Evolutionary conservation across 2,888 invertebrate genomes (phyloP).

Genomic region (Eupithecia insigniata): DNA sequence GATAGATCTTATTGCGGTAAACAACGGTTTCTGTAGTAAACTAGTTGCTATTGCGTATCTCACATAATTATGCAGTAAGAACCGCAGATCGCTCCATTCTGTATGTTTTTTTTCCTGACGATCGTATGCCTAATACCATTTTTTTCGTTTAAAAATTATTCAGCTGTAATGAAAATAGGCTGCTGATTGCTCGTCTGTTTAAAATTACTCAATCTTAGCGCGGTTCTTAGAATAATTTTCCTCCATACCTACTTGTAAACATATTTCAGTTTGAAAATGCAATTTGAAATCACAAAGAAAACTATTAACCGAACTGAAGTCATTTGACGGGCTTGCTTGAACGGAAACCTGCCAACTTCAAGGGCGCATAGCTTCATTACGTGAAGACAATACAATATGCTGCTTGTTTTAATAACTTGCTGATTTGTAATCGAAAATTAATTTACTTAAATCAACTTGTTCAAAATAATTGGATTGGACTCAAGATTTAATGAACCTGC

Average conservation of each 20-base stretch:
- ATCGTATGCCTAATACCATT: too few species aligned
- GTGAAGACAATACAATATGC: neutral
- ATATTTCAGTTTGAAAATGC: constrained; percentile 29
- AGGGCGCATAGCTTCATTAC: constrained; percentile 39
- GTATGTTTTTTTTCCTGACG: neutral
- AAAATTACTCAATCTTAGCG: neutral
- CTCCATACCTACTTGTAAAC: constrained; percentile 11
- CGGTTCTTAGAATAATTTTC: neutral
- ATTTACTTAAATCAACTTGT: neutral
- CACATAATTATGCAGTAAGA: neutral
- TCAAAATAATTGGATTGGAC: neutral
- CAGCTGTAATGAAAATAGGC: neutral
- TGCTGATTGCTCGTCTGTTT: neutral
- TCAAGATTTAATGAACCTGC: neutral
- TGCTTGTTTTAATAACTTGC: constrained; percentile 1
- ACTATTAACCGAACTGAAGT: constrained; percentile 16
- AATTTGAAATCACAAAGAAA: constrained; percentile 34
- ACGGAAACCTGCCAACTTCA: constrained; percentile 48
- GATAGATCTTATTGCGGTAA: constrained; percentile 21
- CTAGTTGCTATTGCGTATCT: neutral
- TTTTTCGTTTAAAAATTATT: neutral
- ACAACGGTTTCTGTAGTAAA: constrained; percentile 4
- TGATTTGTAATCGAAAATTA: neutral
- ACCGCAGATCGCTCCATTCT: neutral
- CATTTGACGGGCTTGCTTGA: constrained; percentile 49